Evolutionary conservation across 2,113 vertebrate genomes (phyloP).

Genomic region (Hypomesus transpacificus): DNA sequence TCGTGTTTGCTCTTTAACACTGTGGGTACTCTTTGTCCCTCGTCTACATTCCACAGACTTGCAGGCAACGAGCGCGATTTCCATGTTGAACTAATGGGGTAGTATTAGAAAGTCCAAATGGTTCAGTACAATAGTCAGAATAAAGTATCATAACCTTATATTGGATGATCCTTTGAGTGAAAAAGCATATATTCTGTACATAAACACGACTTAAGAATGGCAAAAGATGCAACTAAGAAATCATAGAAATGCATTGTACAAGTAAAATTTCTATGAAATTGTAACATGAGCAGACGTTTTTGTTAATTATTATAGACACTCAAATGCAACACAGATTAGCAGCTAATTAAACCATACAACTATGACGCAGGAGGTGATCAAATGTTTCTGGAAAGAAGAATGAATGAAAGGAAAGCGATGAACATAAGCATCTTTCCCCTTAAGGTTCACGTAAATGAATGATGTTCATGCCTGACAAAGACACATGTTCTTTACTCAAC

Average conservation of each 20-base stretch:
- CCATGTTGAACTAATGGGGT: not conserved
- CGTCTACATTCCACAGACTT: not conserved
- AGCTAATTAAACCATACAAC: no score
- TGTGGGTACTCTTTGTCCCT: slow-evolving; percentile 1
- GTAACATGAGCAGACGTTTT: no score
- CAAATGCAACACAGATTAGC: no score
- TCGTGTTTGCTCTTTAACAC: slow-evolving; percentile 10
- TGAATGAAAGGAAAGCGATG: not conserved
- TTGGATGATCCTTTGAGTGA: not conserved
- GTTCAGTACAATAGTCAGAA: not conserved
- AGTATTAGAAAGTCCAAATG: not conserved
- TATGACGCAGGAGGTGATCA: no score
- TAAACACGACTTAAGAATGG: no score
- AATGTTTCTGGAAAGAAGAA: not conserved
- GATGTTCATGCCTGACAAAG: not conserved
- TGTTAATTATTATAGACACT: no score
- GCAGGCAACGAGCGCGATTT: not conserved
- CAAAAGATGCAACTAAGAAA: no score
- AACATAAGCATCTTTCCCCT: not conserved
- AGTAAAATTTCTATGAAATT: no score
- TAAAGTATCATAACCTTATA: not conserved
- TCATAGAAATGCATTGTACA: no score
- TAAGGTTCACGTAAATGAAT: not conserved
- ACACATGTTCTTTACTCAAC: not conserved
- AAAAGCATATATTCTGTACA: not conserved